These are phyloP conservation scores for Halocaridina rubra DNA, from an alignment of 2,888 invertebrate species.

Conservation along the genomic window DNA sequence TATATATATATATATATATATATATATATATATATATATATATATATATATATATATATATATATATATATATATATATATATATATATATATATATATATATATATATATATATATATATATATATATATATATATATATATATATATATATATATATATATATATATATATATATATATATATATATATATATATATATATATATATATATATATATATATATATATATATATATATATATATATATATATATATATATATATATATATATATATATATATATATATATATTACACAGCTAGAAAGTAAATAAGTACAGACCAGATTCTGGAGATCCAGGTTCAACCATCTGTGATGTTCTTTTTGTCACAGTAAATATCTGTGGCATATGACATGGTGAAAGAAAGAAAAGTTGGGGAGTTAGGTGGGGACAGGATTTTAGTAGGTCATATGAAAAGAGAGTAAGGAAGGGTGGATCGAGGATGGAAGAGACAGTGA, in stretches of 20 bases:
- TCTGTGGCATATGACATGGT: not conserved
- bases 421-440: too few relatives aligned
- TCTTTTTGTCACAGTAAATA: not conserved
- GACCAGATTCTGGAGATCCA: too few relatives aligned
- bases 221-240: slow-evolving; percentile 7
- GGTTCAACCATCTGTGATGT: too few relatives aligned
- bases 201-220: slow-evolving; percentile 30
- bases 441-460: not conserved
- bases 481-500: too few relatives aligned
- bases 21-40: slow-evolving; percentile 20
- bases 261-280: slow-evolving; percentile 12
- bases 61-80: slow-evolving; percentile 39
- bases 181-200: slow-evolving; percentile 21
- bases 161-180: slow-evolving; percentile 24
- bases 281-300: not conserved
- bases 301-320: not conserved
- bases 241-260: not conserved
- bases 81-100: not conserved
- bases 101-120: slow-evolving; percentile 1
- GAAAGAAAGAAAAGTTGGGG: too few relatives aligned
- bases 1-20: slow-evolving; percentile 30
- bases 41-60: slow-evolving; percentile 25
- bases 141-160: slow-evolving; percentile 1
- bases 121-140: slow-evolving; percentile 3
- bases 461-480: too few relatives aligned